Evolutionary conservation across 2,113 vertebrate species (phyloP).

Genomic region (Neoarius graeffei): DNA sequence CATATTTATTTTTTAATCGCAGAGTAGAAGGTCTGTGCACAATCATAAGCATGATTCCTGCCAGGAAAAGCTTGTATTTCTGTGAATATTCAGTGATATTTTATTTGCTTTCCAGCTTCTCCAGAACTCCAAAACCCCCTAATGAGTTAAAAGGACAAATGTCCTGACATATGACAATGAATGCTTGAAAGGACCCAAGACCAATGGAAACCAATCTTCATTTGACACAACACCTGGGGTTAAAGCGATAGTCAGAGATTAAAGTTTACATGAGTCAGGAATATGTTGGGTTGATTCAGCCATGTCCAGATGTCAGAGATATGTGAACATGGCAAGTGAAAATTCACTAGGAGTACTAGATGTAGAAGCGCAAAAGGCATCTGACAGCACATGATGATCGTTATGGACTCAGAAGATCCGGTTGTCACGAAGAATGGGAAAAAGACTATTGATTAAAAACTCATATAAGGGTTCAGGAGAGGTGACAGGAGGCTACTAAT

Average conservation of each 20-base stretch:
- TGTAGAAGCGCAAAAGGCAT: background rate
- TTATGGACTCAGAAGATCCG: too few relatives aligned
- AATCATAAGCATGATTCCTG: background rate
- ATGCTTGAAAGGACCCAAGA: background rate
- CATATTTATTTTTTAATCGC: background rate
- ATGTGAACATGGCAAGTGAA: background rate
- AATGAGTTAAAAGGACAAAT: background rate
- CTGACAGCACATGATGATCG: background rate
- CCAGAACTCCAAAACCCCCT: background rate
- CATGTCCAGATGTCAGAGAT: background rate
- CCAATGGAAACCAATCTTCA: background rate
- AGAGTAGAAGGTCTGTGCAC: background rate
- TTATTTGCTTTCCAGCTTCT: background rate
- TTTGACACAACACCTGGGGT: background rate
- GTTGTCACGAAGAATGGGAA: background rate
- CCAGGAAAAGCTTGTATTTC: background rate
- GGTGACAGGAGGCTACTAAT: background rate
- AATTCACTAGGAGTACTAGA: background rate
- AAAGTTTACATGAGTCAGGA: background rate
- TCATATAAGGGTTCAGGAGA: background rate
- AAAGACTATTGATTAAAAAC: conserved; percentile 23
- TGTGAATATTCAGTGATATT: background rate
- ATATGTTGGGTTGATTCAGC: background rate
- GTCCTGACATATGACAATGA: background rate
- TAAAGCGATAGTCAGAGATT: background rate